Conservation (phyloP, 2,113 vertebrate species). For the Anser brachyrhynchus region DNA sequence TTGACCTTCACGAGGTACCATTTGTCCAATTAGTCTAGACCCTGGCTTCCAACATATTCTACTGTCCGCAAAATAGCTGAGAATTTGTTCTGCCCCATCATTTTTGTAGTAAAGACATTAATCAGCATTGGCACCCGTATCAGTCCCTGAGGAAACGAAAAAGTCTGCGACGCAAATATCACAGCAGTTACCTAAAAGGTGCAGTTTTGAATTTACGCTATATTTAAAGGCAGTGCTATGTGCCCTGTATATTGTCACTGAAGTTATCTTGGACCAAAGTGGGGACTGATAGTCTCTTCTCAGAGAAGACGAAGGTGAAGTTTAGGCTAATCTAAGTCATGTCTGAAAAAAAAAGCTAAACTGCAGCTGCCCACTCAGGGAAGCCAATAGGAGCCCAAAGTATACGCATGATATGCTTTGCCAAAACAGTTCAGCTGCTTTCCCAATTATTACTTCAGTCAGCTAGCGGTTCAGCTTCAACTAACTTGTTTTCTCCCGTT, state of each 20-base stretch:
- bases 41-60: neutral
- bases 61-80: neutral
- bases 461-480: neutral
- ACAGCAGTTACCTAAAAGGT: neutral
- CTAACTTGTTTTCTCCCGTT: neutral
- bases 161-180: neutral
- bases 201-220: neutral
- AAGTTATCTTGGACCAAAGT: neutral
- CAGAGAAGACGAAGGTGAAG: neutral
- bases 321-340: neutral
- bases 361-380: neutral
- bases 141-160: neutral
- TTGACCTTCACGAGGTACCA: neutral
- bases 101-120: neutral
- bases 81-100: neutral
- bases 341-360: neutral
- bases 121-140: neutral
- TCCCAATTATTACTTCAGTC: neutral
- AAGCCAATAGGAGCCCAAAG: neutral
- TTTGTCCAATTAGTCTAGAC: neutral
- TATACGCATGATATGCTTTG: rapidly evolving
- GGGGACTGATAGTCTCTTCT: neutral
- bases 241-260: neutral
- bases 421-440: neutral
- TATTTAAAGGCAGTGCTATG: neutral